Evolutionary conservation across 2,888 invertebrate species (phyloP), one percentile per base, ranked within the genome.

Genomic region (Dyspetes luteomarginatus): DNA sequence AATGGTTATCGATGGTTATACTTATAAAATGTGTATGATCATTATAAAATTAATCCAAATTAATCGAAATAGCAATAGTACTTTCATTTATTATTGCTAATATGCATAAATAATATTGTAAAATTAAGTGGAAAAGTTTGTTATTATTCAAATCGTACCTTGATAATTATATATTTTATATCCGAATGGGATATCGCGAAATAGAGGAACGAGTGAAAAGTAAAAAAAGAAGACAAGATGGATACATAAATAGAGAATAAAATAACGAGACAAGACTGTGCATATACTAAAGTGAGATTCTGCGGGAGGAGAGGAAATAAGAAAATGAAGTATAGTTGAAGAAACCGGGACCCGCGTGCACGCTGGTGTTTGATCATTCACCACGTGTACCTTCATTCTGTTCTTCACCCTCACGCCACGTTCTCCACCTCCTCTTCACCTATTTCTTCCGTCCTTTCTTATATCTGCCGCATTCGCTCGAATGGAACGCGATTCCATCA

Each of bases 401-500:
- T 36, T 36, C 12, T 24, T 19, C 48, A 45, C 56, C 45, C 28
- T 19, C 41, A n/a, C 30, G n/a, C 22, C 36, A 62, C 12, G 56
- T 12, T 19, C 19, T 15, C 48, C 15, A 17, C 48, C 65, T 22
- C 30, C 62, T 50, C 24, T 48, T 48, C 48, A 45, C 30, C 67
- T 75, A 85, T 80, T 68, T 84, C 67, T 80, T 82, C 82, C 80
- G 83, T 82, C 12, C 36, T n/a, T n/a, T n/a, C n/a, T n/a, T 45
- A 45, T 74, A 56, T 62, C 19, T 64, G 43, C 73, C 36, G n/a
- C 28, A 24, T 56, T 64, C 36, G 65, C 74, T 74, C 58, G 58
- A 58, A 74, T 65, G 48, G 67, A 67, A 58, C 56, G 74, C 87
- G 87, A 89, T 89, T 88, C 87, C 88, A 88, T 88, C 88, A 87